phyloP scores from a whole-genome alignment of 1,140 invertebrate species.

The Nixonia krombeini region DNA sequence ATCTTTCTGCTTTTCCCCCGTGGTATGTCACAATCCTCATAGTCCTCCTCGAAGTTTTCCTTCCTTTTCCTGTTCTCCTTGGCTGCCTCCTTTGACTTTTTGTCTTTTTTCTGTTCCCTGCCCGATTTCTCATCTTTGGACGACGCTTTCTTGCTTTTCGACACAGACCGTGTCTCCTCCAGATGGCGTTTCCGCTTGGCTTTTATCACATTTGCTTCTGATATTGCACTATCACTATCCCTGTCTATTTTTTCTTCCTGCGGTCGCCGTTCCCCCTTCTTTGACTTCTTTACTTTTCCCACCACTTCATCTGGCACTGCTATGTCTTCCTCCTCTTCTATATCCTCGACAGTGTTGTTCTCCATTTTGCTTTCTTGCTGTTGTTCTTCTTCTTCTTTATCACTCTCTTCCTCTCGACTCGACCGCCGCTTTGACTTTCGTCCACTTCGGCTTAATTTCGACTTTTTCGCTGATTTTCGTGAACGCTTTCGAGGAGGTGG shows the following conservation, averaged over 20 bases:
- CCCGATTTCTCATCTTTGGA: constrained; percentile 63
- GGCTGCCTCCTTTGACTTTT: constrained; percentile 39
- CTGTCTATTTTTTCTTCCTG: constrained; percentile 17
- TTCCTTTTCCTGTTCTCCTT: constrained; percentile 61
- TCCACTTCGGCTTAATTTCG: constrained; percentile 58
- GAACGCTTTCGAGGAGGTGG: constrained; percentile 59
- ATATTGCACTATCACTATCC: constrained; percentile 60
- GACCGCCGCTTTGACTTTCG: constrained; percentile 54
- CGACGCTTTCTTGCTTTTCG: constrained; percentile 51
- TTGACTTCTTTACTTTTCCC: constrained; percentile 29
- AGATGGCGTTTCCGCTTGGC: constrained; percentile 54
- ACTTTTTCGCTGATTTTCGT: constrained; percentile 62
- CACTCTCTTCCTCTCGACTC: constrained; percentile 55
- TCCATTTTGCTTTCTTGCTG: constrained; percentile 53
- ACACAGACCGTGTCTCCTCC: constrained; percentile 34
- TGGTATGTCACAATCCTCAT: constrained; percentile 53
- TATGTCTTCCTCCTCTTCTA: constrained; percentile 58
- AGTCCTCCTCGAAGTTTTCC: constrained; percentile 65
- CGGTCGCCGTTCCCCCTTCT: constrained; percentile 22
- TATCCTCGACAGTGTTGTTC: constrained; percentile 61
- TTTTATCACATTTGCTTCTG: constrained; percentile 63
- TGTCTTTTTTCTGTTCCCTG: constrained; percentile 49
- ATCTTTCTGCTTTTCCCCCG: constrained; percentile 64
- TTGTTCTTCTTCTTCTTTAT: constrained; percentile 65
- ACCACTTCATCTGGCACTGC: constrained; percentile 35